phyloP scores from a whole-genome alignment of 1,140 invertebrate species.

The Aleiodes sp. region DNA sequence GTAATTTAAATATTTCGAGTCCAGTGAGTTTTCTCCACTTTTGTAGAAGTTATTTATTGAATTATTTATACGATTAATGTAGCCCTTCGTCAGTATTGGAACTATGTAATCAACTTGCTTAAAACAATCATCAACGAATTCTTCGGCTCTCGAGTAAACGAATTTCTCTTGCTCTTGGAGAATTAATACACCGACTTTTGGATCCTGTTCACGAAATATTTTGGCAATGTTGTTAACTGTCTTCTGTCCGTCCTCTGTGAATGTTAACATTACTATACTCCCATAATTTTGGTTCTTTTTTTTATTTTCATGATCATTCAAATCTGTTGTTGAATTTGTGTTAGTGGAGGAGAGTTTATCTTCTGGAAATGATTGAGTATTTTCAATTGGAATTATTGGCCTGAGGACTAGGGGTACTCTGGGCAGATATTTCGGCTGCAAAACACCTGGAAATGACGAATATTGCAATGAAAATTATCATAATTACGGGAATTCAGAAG shows the following conservation, averaged over 20 bases:
- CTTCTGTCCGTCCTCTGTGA: constrained; percentile 46
- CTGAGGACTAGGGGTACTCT: constrained; percentile 50
- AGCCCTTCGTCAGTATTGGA: constrained; percentile 52
- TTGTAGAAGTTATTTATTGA: constrained; percentile 14
- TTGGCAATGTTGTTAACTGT: constrained; percentile 43
- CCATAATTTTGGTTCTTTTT: constrained; percentile 35
- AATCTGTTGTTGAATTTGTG: background rate
- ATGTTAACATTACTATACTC: constrained; percentile 53
- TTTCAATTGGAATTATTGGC: constrained; percentile 27
- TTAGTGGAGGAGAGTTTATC: no score
- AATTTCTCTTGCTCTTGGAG: constrained; percentile 53
- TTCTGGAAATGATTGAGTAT: background rate
- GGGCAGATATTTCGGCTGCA: no score
- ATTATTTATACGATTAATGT: constrained; percentile 44
- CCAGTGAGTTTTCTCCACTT: constrained; percentile 39
- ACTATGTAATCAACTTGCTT: constrained; percentile 55
- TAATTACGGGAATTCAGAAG: no score
- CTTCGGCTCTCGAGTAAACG: constrained; percentile 49
- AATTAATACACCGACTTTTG: constrained; percentile 54
- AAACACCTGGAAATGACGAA: no score
- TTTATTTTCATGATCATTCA: background rate
- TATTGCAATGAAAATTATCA: no score
- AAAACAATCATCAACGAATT: constrained; percentile 57
- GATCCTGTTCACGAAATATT: constrained; percentile 48
- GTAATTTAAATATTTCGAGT: constrained; percentile 53